Evolutionary conservation across 2,888 invertebrate species (phyloP), one percentile per base, ranked within the genome.

Genomic region (Trachelus stipa): DNA sequence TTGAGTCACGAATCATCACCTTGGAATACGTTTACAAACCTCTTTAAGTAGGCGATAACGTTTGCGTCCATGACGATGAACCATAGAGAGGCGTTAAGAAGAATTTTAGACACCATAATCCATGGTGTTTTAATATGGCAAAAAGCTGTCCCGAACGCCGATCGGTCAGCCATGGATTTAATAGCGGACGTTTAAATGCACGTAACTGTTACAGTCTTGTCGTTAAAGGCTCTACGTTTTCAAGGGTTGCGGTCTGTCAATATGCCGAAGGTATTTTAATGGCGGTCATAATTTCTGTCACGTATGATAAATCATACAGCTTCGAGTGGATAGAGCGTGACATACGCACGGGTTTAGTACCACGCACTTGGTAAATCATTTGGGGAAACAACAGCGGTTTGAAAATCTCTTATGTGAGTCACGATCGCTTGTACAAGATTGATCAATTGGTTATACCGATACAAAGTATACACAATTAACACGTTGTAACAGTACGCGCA

Each of bases 201-300:
- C 73, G 75, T 81, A 79, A 83, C 80, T 79, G 56, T 56, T 56
- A 81, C 83, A 80, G 78, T 79, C 85, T 81, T 78, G 83, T 81
- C 80, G 79, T 76, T 37, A 77, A 68, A 75, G 77, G 83, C 79
- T 68, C 69, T 78, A 79, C 76, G 77, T 81, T 83, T 81, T 79
- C 74, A 75, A 76, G 74, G 77, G 78, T 81, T 82, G 78, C 79
- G 78, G 82, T 82, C 82, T 83, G 86, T 88, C 89, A 85, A 86
- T 86, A 81, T 86, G 85, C 79, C 82, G 76, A 79, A 81, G 83
- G 81, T 83, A 84, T 86, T 87, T 87, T 86, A 85, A 85, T 83
- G 80, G 80, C 82, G 82, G 87, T 83, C 83, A 87, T 87, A 88
- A 88, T 88, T 88, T 87, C 86, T 84, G 83, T 86, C 86, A 82